Conservation (phyloP, 1,140 invertebrate species). For the Mamestra configurata region DNA sequence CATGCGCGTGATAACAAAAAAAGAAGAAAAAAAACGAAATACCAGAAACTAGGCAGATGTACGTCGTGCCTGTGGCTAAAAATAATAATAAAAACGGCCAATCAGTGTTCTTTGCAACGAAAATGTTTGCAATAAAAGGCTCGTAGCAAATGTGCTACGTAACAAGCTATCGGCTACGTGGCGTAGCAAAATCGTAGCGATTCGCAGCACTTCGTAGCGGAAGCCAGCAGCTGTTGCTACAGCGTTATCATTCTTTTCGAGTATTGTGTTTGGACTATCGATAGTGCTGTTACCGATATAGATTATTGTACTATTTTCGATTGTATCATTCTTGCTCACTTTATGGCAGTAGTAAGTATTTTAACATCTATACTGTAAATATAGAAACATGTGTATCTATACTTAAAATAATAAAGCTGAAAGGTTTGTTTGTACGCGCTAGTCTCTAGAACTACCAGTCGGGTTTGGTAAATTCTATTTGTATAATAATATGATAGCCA, state of each 20-base stretch:
- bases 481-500: too few species aligned
- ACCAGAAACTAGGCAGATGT: too few species aligned
- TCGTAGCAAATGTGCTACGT: conserved; percentile 18
- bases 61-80: neutral
- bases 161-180: conserved; percentile 22
- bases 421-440: too few species aligned
- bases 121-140: conserved; percentile 10
- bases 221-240: conserved; percentile 32
- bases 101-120: neutral
- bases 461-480: too few species aligned
- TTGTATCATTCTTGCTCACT: neutral
- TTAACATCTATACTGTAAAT: too few species aligned
- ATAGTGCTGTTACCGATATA: neutral
- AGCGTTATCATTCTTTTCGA: conserved; percentile 18
- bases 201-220: conserved; percentile 11
- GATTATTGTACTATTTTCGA: neutral
- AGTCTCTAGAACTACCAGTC: too few species aligned
- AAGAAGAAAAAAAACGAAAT: too few species aligned
- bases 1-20: too few species aligned
- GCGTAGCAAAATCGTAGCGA: conserved; percentile 25
- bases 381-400: too few species aligned
- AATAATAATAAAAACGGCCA: neutral
- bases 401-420: too few species aligned
- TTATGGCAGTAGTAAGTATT: too few species aligned
- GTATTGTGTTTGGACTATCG: conserved; percentile 7